Evolutionary conservation across 2,797 vertebrate species (phyloP).

Genomic region (Neomorphus geoffroyi): DNA sequence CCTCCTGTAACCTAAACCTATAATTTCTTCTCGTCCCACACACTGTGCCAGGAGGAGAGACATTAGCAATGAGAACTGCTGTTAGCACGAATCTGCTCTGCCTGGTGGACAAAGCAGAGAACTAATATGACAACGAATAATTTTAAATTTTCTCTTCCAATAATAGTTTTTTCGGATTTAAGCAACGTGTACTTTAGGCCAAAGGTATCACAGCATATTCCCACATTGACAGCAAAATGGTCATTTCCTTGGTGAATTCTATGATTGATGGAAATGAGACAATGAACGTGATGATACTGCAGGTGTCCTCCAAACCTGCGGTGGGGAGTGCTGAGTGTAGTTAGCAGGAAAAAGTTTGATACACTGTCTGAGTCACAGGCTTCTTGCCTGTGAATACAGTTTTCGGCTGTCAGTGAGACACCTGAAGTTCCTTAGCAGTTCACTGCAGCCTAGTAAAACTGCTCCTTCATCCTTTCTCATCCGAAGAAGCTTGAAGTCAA

Average conservation of each 20-base stretch:
- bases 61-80: background rate
- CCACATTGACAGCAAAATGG: accelerated
- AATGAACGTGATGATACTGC: background rate
- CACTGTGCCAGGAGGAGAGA: background rate
- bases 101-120: background rate
- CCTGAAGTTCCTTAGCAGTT: background rate
- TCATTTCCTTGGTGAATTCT: background rate
- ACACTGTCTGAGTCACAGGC: background rate
- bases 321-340: background rate
- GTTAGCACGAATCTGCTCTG: background rate
- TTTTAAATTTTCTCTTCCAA: background rate
- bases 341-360: background rate
- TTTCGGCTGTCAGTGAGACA: background rate
- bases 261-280: background rate
- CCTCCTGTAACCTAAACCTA: background rate
- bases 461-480: background rate
- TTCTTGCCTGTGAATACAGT: background rate
- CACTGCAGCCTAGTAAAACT: background rate
- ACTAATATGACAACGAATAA: background rate
- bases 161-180: background rate
- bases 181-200: background rate
- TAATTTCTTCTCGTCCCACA: background rate
- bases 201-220: background rate
- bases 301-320: background rate
- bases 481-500: background rate